Conservation (phyloP, 1,140 invertebrate genomes). For the Anagrus nilaparvatae region DNA sequence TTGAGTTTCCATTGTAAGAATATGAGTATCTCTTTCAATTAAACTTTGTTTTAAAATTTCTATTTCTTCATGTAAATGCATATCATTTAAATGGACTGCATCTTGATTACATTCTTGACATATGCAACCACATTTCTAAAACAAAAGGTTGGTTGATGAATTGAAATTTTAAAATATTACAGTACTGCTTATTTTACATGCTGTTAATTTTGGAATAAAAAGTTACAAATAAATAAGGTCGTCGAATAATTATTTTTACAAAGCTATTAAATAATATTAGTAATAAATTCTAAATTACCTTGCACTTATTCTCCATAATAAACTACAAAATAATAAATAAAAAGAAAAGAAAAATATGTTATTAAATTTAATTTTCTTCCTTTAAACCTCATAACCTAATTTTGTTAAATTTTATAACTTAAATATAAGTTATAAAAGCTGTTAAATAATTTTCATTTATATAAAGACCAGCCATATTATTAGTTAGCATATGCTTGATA, state of each 20-base stretch:
- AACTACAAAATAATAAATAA: constrained; percentile 12
- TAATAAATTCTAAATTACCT: constrained; percentile 20
- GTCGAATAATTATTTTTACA: no score
- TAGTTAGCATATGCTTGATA: no score
- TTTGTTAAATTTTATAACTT: no score
- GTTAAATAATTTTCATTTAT: no score
- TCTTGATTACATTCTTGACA: constrained; percentile 40
- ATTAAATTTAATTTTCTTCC: no score
- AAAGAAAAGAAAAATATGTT: constrained; percentile 23
- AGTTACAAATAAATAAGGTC: no score
- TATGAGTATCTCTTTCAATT: constrained; percentile 69
- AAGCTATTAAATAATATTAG: no score
- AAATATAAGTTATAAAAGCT: no score
- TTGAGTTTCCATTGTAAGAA: constrained; percentile 75
- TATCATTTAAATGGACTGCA: constrained; percentile 40
- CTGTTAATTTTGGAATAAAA: constrained; percentile 4
- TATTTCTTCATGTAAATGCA: constrained; percentile 77
- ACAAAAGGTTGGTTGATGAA: no score
- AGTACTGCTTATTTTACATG: constrained; percentile 1
- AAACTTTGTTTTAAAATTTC: constrained; percentile 74
- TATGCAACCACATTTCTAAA: constrained; percentile 48
- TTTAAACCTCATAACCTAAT: no score
- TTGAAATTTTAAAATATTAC: no score
- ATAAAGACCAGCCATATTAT: no score
- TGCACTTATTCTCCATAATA: constrained; percentile 32